A percentile compares a stretch with the other conserved stretches of the same genome.
These are phyloP conservation scores for Eumacrocentrus americanus DNA, from an alignment of 2,888 invertebrate species.

Conservation along the genomic window DNA sequence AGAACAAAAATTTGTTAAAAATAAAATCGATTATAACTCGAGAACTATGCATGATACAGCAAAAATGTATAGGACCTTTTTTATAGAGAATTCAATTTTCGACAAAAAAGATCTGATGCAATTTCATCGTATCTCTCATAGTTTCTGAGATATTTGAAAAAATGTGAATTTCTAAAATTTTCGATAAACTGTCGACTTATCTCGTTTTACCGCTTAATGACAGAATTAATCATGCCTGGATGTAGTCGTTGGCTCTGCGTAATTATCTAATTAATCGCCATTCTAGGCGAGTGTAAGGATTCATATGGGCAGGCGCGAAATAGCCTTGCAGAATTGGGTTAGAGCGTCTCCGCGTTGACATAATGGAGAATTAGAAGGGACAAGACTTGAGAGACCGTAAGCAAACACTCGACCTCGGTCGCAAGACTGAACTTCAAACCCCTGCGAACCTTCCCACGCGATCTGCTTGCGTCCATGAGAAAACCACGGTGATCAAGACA, in stretches of 20 bases:
- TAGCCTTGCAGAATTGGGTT: slow-evolving; percentile 47
- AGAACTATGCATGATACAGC: no score
- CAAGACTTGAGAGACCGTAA: slow-evolving; percentile 5
- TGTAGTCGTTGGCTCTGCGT: slow-evolving; percentile 39
- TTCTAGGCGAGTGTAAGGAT: neutral
- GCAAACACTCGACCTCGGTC: slow-evolving; percentile 10
- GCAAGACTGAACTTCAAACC: slow-evolving; percentile 53
- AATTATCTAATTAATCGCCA: slow-evolving; percentile 49
- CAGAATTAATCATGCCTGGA: no score
- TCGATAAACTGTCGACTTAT: no score
- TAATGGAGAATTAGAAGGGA: neutral
- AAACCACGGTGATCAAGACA: slow-evolving; percentile 54
- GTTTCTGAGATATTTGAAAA: no score
- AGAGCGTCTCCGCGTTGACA: slow-evolving; percentile 35
- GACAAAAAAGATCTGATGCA: no score
- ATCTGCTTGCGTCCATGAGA: slow-evolving; percentile 49
- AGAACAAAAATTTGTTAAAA: no score
- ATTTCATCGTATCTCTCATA: no score
- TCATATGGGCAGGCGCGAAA: neutral
- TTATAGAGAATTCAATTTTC: no score
- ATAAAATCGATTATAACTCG: no score
- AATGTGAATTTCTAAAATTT: no score
- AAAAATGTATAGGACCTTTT: no score
- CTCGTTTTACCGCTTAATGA: no score
- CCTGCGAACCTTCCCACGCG: slow-evolving; percentile 61